Base-by-base conservation (phyloP, 2,797 vertebrate species). In the Paramormyrops hopkinsi region DNA sequence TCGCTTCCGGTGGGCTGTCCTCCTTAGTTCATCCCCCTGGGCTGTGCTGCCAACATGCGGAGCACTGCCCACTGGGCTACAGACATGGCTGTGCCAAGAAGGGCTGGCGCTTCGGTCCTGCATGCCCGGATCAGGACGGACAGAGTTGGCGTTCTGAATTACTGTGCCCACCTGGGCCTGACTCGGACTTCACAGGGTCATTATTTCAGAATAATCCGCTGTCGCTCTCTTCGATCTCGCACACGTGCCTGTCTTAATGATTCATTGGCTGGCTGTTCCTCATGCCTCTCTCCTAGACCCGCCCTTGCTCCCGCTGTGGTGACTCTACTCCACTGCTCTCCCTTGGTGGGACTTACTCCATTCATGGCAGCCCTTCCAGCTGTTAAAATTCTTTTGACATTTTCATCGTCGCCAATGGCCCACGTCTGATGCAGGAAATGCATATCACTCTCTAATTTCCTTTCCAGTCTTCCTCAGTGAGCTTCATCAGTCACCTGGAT, bases 321-420 rank as follows among this genome's bases (percentile, higher is more conserved):
- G 37, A 50, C 88, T 89, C 19, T 22, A 25, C 50, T n/a, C 73
- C 14, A 1, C 12, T 54, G 14, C 84, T 37, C 54, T 56, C 76
- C 51, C 41, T 89, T 9, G 37, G 54, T 50, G 88, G n/a, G 73
- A 14, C 44, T 50, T 46, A 50, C 59, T 85, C 56, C 54, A 29
- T 37, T 56, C 54, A 62, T 50, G 54, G 62, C 88, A 69, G 19
- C 50, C 59, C 41, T 69, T n/a, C 29, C 69, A 83, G n/a, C 54
- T 9, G 5, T 51, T 29, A 85, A 59, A 65, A 12, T 50, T 65
- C 11, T 82, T 88, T 62, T 83, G 76, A 84, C 76, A 89, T 89
- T 89, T 89, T 9, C 9, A 14, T 84, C 17, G 8, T 4, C 2
- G 17, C 79, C 73, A 44, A 89, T 44, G 19, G 53, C 54, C 17